Conservation (phyloP, 1,140 invertebrate genomes). For the Drosophila takahashii region DNA sequence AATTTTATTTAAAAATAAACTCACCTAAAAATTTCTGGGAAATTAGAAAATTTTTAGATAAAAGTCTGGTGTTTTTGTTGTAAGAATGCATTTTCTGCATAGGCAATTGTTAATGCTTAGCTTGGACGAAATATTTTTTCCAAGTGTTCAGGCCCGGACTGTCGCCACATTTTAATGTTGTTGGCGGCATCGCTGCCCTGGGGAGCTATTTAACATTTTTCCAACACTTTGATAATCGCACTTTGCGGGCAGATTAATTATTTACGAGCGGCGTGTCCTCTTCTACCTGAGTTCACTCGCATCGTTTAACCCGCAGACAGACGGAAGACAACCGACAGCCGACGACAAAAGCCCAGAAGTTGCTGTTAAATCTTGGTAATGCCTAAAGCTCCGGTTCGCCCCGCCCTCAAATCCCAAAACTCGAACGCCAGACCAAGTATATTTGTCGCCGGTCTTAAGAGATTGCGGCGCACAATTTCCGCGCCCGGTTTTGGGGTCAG, state of each 20-base stretch:
- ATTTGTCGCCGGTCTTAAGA: slow-evolving; percentile 83
- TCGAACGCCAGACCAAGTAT: slow-evolving; percentile 58
- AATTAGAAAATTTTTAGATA: no score
- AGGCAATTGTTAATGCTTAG: no score
- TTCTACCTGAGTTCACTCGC: slow-evolving; percentile 63
- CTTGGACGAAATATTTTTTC: background rate
- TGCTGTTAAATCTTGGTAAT: slow-evolving; percentile 81
- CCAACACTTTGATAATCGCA: slow-evolving; percentile 83
- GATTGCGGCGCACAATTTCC: slow-evolving; percentile 79
- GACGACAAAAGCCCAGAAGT: slow-evolving; percentile 62
- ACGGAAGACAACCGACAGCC: slow-evolving; percentile 28
- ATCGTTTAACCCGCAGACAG: slow-evolving; percentile 73
- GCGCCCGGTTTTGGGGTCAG: slow-evolving; percentile 28
- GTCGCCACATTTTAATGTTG: slow-evolving; percentile 79
- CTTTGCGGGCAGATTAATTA: slow-evolving; percentile 82
- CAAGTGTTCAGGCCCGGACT: slow-evolving; percentile 32
- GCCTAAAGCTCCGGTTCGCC: slow-evolving; percentile 56
- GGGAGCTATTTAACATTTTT: slow-evolving; percentile 83
- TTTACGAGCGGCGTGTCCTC: slow-evolving; percentile 71
- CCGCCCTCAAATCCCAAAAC: slow-evolving; percentile 2
- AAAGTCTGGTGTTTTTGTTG: no score
- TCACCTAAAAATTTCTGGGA: no score
- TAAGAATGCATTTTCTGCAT: no score
- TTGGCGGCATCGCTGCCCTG: slow-evolving; percentile 47
- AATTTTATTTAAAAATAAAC: no score